Evolutionary conservation across 2,888 invertebrate species (phyloP).

Genomic region (Pristionchus arcanus): DNA sequence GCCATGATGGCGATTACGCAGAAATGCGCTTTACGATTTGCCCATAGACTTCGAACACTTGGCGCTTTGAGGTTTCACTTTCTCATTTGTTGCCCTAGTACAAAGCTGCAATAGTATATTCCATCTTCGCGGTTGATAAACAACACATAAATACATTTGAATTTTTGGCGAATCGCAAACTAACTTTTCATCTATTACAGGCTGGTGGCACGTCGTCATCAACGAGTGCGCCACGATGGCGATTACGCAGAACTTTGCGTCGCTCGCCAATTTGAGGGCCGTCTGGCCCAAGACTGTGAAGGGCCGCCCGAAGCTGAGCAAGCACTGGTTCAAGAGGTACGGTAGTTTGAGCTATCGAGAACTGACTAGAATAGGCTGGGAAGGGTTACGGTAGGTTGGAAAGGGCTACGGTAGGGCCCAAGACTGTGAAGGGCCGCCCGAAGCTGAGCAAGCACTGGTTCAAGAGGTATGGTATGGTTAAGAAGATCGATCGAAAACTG

Average conservation of each 20-base stretch:
- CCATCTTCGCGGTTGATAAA: no score
- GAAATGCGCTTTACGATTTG: no score
- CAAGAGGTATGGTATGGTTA: neutral
- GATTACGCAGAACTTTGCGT: slow-evolving; percentile 96
- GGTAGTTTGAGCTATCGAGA: neutral
- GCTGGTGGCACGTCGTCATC: slow-evolving; percentile 99
- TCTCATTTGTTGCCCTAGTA: no score
- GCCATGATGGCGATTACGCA: no score
- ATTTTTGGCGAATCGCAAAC: no score
- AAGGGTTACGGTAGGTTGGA: neutral
- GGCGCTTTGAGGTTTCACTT: no score
- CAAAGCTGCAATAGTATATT: no score
- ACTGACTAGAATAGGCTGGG: neutral
- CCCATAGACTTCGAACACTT: no score
- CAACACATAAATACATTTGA: neutral
- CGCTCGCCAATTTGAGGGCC: slow-evolving; percentile 92
- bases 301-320: slow-evolving; percentile 94
- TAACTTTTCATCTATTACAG: slow-evolving; percentile 84
- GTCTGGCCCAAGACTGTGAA: slow-evolving; percentile 83
- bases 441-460: neutral
- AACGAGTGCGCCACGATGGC: slow-evolving; percentile 97
- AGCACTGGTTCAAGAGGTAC: slow-evolving; percentile 86
- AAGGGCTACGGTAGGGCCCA: slow-evolving; percentile 23
- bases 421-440: slow-evolving; percentile 85
- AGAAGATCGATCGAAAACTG: neutral